Evolutionary conservation across 2,113 vertebrate genomes (phyloP).

Genomic region (Sinocyclocheilus rhinocerous): DNA sequence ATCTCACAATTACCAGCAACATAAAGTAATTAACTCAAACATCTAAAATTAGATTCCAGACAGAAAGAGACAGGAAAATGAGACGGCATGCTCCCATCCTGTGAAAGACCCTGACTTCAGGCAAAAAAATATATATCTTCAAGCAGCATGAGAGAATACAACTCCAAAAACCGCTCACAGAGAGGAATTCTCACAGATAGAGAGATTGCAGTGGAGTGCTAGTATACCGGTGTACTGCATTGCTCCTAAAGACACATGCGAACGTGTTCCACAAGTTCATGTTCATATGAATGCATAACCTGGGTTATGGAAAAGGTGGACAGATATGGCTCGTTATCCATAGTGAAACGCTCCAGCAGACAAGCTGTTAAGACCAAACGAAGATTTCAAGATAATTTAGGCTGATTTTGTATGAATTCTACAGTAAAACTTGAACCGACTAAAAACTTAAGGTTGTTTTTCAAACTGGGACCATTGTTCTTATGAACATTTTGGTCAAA

Average conservation of each 20-base stretch:
- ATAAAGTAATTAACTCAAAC: too few relatives aligned
- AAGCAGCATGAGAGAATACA: neutral
- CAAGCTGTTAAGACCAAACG: neutral
- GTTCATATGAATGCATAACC: neutral
- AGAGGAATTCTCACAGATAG: conserved; percentile 9
- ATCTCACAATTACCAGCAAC: neutral
- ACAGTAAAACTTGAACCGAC: neutral
- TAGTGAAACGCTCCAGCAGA: neutral
- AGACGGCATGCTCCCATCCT: neutral
- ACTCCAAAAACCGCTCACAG: neutral
- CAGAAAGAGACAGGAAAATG: neutral
- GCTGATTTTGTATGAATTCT: neutral
- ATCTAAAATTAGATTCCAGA: neutral
- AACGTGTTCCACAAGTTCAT: neutral
- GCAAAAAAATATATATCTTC: neutral
- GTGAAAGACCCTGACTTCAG: neutral
- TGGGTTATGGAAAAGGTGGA: neutral
- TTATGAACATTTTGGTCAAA: neutral
- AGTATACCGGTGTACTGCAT: neutral
- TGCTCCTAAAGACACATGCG: neutral
- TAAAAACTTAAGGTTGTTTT: neutral
- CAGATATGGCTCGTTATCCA: neutral
- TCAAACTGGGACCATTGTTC: neutral
- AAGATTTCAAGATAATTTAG: neutral
- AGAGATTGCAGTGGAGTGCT: neutral